Base-by-base conservation (phyloP, 1,140 invertebrate species). In the Hylaeus volcanicus region DNA sequence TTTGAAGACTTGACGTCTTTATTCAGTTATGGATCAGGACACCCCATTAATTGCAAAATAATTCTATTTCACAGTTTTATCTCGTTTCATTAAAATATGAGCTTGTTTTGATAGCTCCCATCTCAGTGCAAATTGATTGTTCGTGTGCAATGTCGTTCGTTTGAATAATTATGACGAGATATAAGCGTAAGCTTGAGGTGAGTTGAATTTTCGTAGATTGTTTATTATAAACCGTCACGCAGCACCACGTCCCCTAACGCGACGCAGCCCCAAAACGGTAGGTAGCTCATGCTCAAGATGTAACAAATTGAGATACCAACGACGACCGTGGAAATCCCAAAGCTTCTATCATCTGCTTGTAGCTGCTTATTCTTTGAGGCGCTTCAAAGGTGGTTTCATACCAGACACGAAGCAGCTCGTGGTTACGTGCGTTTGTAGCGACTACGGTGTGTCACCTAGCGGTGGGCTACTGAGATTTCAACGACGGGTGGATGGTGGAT, bases 341-440 rank as follows among this genome's bases (percentile, higher is more conserved):
- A 45, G 26, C 5, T 45, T 45, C 43, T 45, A 45, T 5, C 5
- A 45, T 3, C 43, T 5, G 2, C 43, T 45, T 45, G 3, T 48
- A 48, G 51, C 51, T 45, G 43, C 3, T 45, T 45, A 6, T 73
- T 9, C 15, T 8, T 12, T 26, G 26, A 14, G 11, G n/a, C 12
- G 37, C 56, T 61, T 12, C 66, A 77, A 60, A 53, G 45, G 37
- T 77, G 45, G 66, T 71, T 71, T 61, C 56, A 51, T 71, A 71
- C 45, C 75, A 48, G 43, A 51, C 55, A 51, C 43, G 15, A 61
- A 63, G 48, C 48, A 72, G 72, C 63, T 63, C n/a, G 5, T 43
- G 1, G 48, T 61, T 15, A 48, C 15, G 58, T 45, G 68, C 51
- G 58, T 43, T 71, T 53, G n/a, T n/a, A 37, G 41, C 65, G 64